phyloP scores from a whole-genome alignment of 2,888 invertebrate species.

The Eupithecia centaureata region DNA sequence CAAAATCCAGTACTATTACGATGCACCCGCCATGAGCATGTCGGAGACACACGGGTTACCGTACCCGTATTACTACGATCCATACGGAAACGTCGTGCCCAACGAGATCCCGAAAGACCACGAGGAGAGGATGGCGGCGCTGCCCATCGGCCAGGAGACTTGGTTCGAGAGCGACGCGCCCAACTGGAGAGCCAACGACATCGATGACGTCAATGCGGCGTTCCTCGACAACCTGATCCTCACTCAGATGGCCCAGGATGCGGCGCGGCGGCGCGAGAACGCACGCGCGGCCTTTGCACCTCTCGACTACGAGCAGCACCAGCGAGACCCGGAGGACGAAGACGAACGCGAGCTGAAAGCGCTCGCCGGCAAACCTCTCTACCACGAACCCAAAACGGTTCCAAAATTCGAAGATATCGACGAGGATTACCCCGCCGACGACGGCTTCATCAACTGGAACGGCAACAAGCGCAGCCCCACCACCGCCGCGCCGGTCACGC shows the following conservation, averaged over 20 bases:
- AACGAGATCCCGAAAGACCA: constrained; percentile 86
- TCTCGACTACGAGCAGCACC: constrained; percentile 72
- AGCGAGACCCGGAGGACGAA: constrained; percentile 84
- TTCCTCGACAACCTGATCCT: constrained; percentile 87
- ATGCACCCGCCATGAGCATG: constrained; percentile 65
- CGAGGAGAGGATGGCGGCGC: constrained; percentile 84
- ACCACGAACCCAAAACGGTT: constrained; percentile 76
- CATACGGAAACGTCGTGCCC: constrained; percentile 77
- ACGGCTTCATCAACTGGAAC: constrained; percentile 81
- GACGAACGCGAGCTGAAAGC: constrained; percentile 87
- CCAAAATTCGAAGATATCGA: constrained; percentile 65
- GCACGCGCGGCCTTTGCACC: constrained; percentile 74
- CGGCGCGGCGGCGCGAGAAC: constrained; percentile 77
- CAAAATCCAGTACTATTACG: constrained; percentile 79
- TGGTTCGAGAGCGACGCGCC: constrained; percentile 85
- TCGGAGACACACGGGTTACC: constrained; percentile 73
- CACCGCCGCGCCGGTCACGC: constrained; percentile 63
- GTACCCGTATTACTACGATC: constrained; percentile 75
- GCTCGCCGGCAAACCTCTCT: constrained; percentile 82
- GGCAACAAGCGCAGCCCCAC: constrained; percentile 78
- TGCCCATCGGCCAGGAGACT: constrained; percentile 87
- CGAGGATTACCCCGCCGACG: constrained; percentile 77
- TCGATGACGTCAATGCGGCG: constrained; percentile 84
- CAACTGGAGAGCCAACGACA: constrained; percentile 72
- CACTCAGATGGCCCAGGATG: constrained; percentile 86